Evolutionary conservation across 2,113 vertebrate genomes (phyloP).

Genomic region (Coryphaenoides rupestris): DNA sequence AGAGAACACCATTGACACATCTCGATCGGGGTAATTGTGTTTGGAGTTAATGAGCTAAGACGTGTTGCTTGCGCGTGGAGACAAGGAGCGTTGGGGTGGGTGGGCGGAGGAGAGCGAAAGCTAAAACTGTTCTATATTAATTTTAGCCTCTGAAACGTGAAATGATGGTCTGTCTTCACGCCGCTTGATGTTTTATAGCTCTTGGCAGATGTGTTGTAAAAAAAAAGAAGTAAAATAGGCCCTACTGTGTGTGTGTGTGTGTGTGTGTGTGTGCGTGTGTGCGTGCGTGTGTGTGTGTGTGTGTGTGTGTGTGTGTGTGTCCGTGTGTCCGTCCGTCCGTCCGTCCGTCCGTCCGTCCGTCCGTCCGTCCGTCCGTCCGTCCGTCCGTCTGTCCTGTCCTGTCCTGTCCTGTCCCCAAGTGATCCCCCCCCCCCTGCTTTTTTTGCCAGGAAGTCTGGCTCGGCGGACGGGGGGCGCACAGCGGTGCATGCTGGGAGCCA

Average conservation of each 20-base stretch:
- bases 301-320: constrained; percentile 1
- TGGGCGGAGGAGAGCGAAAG: too few relatives aligned
- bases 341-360: too few relatives aligned
- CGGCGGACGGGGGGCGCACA: constrained; percentile 47
- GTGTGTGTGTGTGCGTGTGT: constrained; percentile 4
- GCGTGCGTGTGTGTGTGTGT: neutral
- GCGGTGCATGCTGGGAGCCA: constrained; percentile 58
- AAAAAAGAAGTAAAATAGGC: constrained; percentile 16
- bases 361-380: too few relatives aligned
- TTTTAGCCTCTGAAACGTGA: constrained; percentile 12
- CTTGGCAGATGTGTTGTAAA: constrained; percentile 25
- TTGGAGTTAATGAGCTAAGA: too few relatives aligned
- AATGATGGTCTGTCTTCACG: constrained; percentile 10
- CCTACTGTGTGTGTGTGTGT: constrained; percentile 1
- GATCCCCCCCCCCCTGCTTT: too few relatives aligned
- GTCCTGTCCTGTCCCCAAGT: constrained; percentile 30
- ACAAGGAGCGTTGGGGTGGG: too few relatives aligned
- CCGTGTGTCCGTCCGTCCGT: too few relatives aligned
- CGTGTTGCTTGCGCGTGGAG: too few relatives aligned
- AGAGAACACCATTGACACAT: too few relatives aligned
- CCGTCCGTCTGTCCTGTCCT: too few relatives aligned
- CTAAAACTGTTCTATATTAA: constrained; percentile 8
- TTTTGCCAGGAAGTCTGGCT: constrained; percentile 55
- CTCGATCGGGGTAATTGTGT: too few relatives aligned
- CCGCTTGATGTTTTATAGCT: constrained; percentile 22